phyloP scores from a whole-genome alignment of 1,140 invertebrate species.

The Zaprionus davidi region DNA sequence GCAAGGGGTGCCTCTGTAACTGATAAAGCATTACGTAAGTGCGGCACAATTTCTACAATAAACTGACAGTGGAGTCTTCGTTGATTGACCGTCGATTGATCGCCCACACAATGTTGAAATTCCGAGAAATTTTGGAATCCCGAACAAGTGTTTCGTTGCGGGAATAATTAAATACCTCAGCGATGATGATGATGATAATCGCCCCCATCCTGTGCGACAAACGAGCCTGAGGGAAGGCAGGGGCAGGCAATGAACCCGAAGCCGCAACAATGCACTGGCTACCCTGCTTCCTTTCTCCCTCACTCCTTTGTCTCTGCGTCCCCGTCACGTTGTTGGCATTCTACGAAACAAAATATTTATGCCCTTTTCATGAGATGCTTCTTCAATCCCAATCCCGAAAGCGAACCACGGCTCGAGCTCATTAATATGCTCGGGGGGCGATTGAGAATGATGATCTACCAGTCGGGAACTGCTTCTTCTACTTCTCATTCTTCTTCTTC shows the following conservation, averaged over 20 bases:
- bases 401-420: constrained; percentile 33
- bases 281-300: not conserved
- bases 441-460: constrained; percentile 41
- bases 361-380: constrained; percentile 58
- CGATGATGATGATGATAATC: constrained; percentile 23
- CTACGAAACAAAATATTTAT: constrained; percentile 41
- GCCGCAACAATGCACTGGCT: not conserved
- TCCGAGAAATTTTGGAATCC: constrained; percentile 16
- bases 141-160: constrained; percentile 64
- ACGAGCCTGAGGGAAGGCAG: constrained; percentile 41
- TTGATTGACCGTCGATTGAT: constrained; percentile 12
- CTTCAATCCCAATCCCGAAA: not conserved
- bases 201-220: constrained; percentile 46
- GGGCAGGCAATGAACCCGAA: constrained; percentile 37
- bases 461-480: constrained; percentile 44
- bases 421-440: constrained; percentile 71
- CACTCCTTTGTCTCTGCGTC: constrained; percentile 8
- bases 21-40: constrained; percentile 3
- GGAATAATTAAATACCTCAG: constrained; percentile 72
- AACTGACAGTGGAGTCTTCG: not conserved
- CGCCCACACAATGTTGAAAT: constrained; percentile 44
- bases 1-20: not conserved
- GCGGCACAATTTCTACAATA: not conserved
- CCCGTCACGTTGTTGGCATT: constrained; percentile 23
- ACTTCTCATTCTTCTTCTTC: constrained; percentile 22